Conservation (phyloP, 2,797 vertebrate species). For the Crenichthys baileyi region DNA sequence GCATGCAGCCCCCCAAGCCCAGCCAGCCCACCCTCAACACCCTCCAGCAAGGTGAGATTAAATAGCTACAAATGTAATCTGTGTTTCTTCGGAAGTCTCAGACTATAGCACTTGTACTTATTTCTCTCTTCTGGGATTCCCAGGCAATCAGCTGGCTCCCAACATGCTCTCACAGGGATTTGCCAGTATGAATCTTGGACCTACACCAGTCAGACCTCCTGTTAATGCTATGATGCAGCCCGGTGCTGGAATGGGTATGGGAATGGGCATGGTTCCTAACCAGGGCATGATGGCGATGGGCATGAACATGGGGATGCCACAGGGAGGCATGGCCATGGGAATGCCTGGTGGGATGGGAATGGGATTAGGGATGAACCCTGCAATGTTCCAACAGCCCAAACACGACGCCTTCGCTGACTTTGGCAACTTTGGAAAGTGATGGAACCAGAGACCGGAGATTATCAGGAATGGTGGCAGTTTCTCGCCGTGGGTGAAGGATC, state of each 20-base stretch:
- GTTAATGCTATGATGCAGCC: slow-evolving; percentile 84
- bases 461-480: slow-evolving; percentile 72
- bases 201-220: slow-evolving; percentile 81
- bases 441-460: slow-evolving; percentile 61
- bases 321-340: slow-evolving; percentile 78
- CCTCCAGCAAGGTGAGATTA: slow-evolving; percentile 90
- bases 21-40: slow-evolving; percentile 93
- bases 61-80: background rate
- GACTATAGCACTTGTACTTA: slow-evolving; percentile 8
- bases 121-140: slow-evolving; percentile 28
- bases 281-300: slow-evolving; percentile 80
- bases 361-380: slow-evolving; percentile 81
- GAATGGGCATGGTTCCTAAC: slow-evolving; percentile 71
- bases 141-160: slow-evolving; percentile 86
- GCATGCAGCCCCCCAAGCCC: slow-evolving; percentile 91
- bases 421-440: slow-evolving; percentile 98
- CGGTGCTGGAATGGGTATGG: slow-evolving; percentile 83
- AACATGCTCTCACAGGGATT: slow-evolving; percentile 92
- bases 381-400: slow-evolving; percentile 89
- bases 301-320: slow-evolving; percentile 81
- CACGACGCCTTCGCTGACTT: slow-evolving; percentile 99
- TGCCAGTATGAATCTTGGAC: slow-evolving; percentile 86
- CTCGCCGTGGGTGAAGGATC: slow-evolving; percentile 76
- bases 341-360: slow-evolving; percentile 70
- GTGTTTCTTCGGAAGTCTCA: slow-evolving; percentile 10